Evolutionary conservation across 1,140 invertebrate genomes (phyloP), one percentile per base, ranked within the genome.

Genomic region (Cecropterus lyciades): DNA sequence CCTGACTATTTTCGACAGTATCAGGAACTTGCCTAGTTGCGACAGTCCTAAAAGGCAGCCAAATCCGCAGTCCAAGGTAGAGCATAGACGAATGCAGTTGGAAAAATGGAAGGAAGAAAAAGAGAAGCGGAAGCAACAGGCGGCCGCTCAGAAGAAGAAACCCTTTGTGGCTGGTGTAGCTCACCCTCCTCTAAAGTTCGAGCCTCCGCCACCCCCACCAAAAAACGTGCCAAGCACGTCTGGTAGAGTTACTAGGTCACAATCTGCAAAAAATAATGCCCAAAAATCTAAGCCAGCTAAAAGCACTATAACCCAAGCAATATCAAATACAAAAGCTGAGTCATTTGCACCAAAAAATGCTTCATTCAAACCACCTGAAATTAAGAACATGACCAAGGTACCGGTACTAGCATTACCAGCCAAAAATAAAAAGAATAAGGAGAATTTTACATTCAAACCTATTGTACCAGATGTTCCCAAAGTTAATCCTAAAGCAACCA

Each of bases 291-390:
- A 17, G 33, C 55, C 56, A 56, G 16, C 52, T 33, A 67, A 65
- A 56, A 72, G 51, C 52, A 7, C 33, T n/a, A n/a, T n/a, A 46
- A 24, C 20, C 5, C 20, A 24, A 24, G 5, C 20, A 24, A 3
- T 24, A 24, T 5, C 51, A 56, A n/a, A 17, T 27, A 62, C 17
- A 45, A 65, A 73, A 70, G 10, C 8, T 5, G 55, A 77, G 11
- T 85, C 84, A 42, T 91, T 91, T 85, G 88, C 88, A 52, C 88
- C 86, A 10, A 81, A 75, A 66, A 85, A 88, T 82, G 84, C 85
- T 2, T 46, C 60, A 5, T 91, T 91, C 46, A 76, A 75, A 40
- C 74, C 84, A 33, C 85, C 85, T 51, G 33, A 73, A 52, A 65
- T 87, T 8, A 84, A 82, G 69, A 72, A 79, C 20, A 55, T 84